Percentiles rank a stretch among this genome's conserved stretches.
Conservation (phyloP, 2,113 vertebrate species). For the Corydoras maculifer region DNA sequence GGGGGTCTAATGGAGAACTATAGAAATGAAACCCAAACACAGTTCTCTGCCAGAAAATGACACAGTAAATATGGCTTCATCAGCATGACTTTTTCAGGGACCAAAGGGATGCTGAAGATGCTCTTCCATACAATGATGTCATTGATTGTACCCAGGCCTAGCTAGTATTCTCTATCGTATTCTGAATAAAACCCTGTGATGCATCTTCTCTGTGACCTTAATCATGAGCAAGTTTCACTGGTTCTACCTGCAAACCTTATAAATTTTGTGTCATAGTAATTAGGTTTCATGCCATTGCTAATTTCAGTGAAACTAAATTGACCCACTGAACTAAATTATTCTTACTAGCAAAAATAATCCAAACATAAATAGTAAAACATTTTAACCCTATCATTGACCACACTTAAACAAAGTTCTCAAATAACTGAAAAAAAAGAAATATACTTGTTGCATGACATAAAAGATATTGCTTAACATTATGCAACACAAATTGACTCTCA, state of each 20-base stretch:
- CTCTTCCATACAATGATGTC: constrained; percentile 6
- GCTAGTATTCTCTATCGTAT: not conserved
- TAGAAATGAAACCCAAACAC: constrained; percentile 28
- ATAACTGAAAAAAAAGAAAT: not conserved
- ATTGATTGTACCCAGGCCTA: not conserved
- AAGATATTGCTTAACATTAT: constrained; percentile 33
- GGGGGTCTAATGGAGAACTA: not conserved
- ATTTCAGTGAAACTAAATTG: too few relatives aligned
- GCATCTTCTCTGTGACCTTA: not conserved
- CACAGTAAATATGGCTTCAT: constrained; percentile 15
- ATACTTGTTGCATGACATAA: not conserved
- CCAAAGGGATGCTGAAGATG: constrained; percentile 12
- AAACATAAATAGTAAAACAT: too few relatives aligned
- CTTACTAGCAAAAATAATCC: too few relatives aligned
- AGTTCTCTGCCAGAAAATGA: constrained; percentile 27
- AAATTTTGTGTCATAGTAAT: not conserved
- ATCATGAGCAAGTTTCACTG: not conserved
- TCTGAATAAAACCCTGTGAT: not conserved
- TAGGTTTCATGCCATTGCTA: not conserved
- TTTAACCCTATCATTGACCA: not conserved
- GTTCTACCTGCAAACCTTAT: not conserved
- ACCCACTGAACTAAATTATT: not conserved
- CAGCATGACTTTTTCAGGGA: constrained; percentile 5
- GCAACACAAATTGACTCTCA: not conserved
- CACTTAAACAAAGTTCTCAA: not conserved